These are phyloP conservation scores for Ormia ochracea DNA, from an alignment of 2,888 invertebrate species.

Conservation along the genomic window DNA sequence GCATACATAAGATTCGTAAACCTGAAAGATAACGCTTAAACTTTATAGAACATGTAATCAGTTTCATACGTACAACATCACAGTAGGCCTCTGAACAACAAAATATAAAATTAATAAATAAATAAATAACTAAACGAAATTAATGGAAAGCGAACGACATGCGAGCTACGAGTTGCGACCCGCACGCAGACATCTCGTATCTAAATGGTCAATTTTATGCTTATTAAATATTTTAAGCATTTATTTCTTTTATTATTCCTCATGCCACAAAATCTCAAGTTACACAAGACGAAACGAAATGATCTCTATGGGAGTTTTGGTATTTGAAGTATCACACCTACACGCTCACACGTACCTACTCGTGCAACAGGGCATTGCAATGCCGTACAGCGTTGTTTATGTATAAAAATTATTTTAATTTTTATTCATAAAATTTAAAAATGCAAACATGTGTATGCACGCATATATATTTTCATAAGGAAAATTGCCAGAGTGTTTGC, in stretches of 20 bases:
- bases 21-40: not conserved
- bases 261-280: conserved; percentile 44
- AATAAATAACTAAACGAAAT: not conserved
- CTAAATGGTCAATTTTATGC: conserved; percentile 52
- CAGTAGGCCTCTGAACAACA: conserved; percentile 69
- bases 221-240: conserved; percentile 36
- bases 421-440: not conserved
- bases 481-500: not conserved
- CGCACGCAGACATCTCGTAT: conserved; percentile 49
- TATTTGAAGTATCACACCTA: conserved; percentile 52
- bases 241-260: conserved; percentile 2
- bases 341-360: not conserved
- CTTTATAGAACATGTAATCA: conserved; percentile 23
- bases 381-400: not conserved
- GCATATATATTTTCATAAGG: too few relatives aligned
- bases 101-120: conserved; percentile 24
- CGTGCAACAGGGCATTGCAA: not conserved
- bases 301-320: conserved; percentile 16
- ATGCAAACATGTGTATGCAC: not conserved
- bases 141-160: not conserved
- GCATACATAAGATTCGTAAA: not conserved
- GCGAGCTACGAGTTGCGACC: conserved; percentile 1
- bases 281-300: conserved; percentile 43
- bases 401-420: not conserved
- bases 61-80: conserved; percentile 64